Conservation (phyloP, 2,113 vertebrate genomes). For the Hippopotamus amphibius region DNA sequence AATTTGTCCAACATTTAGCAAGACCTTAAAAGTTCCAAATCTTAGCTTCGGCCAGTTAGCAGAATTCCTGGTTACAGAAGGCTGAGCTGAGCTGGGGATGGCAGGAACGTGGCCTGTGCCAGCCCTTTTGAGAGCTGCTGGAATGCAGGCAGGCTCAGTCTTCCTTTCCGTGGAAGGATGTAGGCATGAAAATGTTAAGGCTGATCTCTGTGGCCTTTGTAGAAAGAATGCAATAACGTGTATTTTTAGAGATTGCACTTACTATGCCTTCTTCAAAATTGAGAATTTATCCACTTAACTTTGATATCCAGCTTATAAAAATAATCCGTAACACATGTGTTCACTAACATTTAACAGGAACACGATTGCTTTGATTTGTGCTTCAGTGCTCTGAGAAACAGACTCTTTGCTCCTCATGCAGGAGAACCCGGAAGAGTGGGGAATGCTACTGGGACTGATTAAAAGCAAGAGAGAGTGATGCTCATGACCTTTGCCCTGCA, state of each 20-base stretch:
- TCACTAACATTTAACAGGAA: not conserved
- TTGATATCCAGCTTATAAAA: not conserved
- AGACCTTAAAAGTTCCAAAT: not conserved
- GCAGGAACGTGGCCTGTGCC: not conserved
- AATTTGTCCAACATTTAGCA: not conserved
- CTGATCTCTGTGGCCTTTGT: not conserved
- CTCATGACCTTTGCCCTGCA: not conserved
- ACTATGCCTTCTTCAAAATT: not conserved
- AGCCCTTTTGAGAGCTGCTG: not conserved
- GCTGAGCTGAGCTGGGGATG: not conserved
- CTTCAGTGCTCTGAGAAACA: not conserved
- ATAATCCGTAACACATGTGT: not conserved
- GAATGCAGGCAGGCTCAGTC: accelerated
- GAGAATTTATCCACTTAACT: not conserved
- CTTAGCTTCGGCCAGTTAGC: not conserved
- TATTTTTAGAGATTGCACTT: not conserved
- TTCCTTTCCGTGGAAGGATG: not conserved
- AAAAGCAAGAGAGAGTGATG: not conserved
- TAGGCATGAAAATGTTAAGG: not conserved
- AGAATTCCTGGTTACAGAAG: not conserved
- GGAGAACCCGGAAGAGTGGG: not conserved
- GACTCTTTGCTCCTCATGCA: not conserved
- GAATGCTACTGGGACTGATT: accelerated
- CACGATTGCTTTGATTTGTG: not conserved
- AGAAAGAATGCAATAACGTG: not conserved